phyloP scores from a whole-genome alignment of 2,113 vertebrate genomes.

The Piprites chloris region DNA sequence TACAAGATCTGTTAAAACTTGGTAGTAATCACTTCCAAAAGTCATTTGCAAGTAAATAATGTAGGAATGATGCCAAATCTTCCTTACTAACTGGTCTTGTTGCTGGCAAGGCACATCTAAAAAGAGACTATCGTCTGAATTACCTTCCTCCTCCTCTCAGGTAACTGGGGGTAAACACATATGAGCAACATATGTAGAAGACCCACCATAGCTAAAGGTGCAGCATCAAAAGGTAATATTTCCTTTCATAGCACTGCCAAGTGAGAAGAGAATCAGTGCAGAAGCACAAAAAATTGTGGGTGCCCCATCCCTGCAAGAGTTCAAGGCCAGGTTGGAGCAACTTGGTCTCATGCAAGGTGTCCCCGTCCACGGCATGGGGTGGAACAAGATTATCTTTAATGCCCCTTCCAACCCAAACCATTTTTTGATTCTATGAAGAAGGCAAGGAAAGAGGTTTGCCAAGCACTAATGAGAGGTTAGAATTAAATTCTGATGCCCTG shows the following conservation, averaged over 20 bases:
- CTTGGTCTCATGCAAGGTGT: background rate
- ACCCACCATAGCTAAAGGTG: background rate
- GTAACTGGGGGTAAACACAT: background rate
- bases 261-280: background rate
- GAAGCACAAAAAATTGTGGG: background rate
- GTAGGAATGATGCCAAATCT: background rate
- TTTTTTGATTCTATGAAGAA: background rate
- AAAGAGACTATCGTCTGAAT: background rate
- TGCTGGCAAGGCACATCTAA: background rate
- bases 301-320: background rate
- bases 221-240: background rate
- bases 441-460: background rate
- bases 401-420: background rate
- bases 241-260: background rate
- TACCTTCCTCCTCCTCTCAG: background rate
- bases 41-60: background rate
- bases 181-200: background rate
- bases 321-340: background rate
- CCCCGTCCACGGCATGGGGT: background rate
- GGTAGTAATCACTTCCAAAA: background rate
- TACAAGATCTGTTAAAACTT: background rate
- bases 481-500: background rate
- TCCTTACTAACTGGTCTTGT: background rate
- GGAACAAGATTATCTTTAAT: background rate
- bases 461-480: background rate